Conservation (phyloP, 2,113 vertebrate species). For the Upupa epops region DNA sequence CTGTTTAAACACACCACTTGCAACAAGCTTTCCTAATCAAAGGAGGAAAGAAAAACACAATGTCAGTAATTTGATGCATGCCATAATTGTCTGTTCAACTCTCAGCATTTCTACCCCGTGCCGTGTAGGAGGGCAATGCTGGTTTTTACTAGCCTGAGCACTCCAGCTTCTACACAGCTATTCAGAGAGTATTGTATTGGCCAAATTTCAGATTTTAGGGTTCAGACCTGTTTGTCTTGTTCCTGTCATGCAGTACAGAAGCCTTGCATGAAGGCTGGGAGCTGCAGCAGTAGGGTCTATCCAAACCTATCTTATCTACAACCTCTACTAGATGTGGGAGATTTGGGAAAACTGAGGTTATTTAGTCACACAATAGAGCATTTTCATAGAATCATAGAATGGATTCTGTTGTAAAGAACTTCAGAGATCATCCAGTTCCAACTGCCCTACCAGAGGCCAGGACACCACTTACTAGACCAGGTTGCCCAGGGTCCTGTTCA, state of each 20-base stretch:
- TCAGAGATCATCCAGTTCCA: no score
- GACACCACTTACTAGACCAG: no score
- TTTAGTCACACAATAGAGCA: neutral
- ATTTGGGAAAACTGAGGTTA: neutral
- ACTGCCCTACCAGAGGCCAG: no score
- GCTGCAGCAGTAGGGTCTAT: neutral
- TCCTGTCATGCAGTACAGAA: neutral
- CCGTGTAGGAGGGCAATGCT: neutral
- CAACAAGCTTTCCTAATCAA: constrained; percentile 50
- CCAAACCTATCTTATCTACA: neutral
- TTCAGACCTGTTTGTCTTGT: neutral
- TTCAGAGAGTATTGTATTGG: neutral
- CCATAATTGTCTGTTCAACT: neutral
- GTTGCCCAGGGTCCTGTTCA: no score
- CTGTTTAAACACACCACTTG: constrained; percentile 59
- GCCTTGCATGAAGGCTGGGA: neutral
- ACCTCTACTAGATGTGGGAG: neutral
- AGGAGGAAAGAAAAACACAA: constrained; percentile 43
- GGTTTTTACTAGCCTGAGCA: neutral
- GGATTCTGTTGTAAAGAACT: no score
- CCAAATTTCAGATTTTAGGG: neutral
- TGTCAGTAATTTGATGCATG: constrained; percentile 29
- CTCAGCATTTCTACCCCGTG: neutral
- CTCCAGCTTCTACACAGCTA: neutral
- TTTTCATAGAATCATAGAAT: no score